These are phyloP conservation scores for Drosophila eugracilis DNA, from an alignment of 1,140 invertebrate species.

Conservation along the genomic window DNA sequence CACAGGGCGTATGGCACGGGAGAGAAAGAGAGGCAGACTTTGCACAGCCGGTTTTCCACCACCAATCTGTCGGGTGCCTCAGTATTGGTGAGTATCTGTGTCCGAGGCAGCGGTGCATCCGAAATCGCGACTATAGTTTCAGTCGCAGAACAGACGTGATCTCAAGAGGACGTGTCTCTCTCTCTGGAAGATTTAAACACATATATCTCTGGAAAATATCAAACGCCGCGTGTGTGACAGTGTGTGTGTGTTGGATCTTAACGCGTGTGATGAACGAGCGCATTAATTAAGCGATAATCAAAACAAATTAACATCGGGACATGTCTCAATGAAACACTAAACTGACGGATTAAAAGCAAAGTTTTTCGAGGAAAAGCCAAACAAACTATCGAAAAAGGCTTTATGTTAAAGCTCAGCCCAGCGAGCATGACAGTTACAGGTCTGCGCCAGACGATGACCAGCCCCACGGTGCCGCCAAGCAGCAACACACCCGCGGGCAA, in stretches of 20 bases:
- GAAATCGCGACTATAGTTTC: constrained; percentile 48
- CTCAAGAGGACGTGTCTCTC: constrained; percentile 83
- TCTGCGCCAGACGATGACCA: constrained; percentile 84
- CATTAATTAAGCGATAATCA: constrained; percentile 81
- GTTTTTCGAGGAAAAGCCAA: background rate
- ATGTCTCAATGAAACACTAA: constrained; percentile 54
- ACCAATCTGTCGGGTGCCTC: constrained; percentile 8
- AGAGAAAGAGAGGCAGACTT: constrained; percentile 40
- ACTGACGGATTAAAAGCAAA: background rate
- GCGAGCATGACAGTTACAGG: constrained; percentile 84
- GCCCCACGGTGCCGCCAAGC: constrained; percentile 84
- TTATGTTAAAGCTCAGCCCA: constrained; percentile 74
- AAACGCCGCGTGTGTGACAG: constrained; percentile 26
- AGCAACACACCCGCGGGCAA: constrained; percentile 35
- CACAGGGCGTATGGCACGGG: background rate
- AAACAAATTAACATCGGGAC: constrained; percentile 71
- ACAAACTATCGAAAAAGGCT: constrained; percentile 43
- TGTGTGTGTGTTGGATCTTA: constrained; percentile 29
- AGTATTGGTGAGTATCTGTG: constrained; percentile 28
- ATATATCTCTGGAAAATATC: constrained; percentile 6
- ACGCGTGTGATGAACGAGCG: constrained; percentile 67
- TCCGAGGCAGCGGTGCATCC: constrained; percentile 29
- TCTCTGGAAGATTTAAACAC: constrained; percentile 14
- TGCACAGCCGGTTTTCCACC: constrained; percentile 62
- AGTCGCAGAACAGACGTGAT: constrained; percentile 84